Percentiles rank a stretch among this genome's conserved stretches.
Conservation (phyloP, 1,140 invertebrate species). For the Reticulitermes speratus region DNA sequence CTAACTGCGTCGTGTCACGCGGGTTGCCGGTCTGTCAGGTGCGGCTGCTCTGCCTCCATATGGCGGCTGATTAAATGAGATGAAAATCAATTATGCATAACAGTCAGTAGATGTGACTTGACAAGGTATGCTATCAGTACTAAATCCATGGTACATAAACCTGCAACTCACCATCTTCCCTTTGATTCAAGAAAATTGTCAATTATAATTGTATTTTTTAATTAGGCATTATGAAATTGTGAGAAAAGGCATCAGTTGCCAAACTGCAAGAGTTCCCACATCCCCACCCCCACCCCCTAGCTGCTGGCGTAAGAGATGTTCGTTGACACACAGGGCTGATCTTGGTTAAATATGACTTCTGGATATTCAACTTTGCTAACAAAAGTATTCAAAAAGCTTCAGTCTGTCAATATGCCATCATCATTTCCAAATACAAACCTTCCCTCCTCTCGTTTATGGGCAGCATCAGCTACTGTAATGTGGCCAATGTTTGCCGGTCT, state of each 20-base stretch:
- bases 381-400: slow-evolving; percentile 10
- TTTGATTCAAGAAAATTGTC: background rate
- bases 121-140: background rate
- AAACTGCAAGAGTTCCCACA: background rate
- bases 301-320: background rate
- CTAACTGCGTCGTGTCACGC: no score
- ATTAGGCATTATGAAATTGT: slow-evolving; percentile 15
- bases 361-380: background rate
- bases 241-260: slow-evolving; percentile 2
- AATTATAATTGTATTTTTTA: background rate
- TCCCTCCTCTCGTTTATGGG: background rate
- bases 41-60: no score
- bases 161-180: background rate
- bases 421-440: background rate
- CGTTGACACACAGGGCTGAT: background rate
- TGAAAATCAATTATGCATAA: background rate
- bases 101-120: background rate
- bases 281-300: no score
- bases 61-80: no score
- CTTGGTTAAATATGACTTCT: background rate
- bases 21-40: no score
- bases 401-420: background rate
- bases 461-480: no score
- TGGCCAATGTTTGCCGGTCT: no score
- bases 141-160: background rate